Evolutionary conservation across 2,113 vertebrate species (phyloP), one percentile per base, ranked within the genome.

Genomic region (Condylura cristata): DNA sequence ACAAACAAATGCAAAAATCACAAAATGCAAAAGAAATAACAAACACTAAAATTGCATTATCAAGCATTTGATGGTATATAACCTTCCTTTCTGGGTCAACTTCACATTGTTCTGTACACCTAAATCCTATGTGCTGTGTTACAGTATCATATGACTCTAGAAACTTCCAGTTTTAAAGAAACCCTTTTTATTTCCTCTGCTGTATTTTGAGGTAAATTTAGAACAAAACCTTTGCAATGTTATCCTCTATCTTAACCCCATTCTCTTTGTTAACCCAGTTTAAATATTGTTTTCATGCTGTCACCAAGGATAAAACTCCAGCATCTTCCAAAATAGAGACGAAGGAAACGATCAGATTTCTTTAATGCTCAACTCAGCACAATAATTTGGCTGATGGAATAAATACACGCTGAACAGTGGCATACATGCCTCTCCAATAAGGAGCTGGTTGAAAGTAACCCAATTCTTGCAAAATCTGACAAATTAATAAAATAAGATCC

Each of bases 281-380:
- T 61, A 82, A 75, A 89, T 96, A 86, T 79, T 93, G 74, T 94
- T 96, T 90, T 71, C 87, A 90, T 95, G 94, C 72, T 89, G 94
- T 97, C 92, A 71, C 94, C 70, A 96, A 94, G 95, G 96, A 76
- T 75, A 95, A 97, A 96, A 80, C 90, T 94, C 94, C 65, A 76
- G 53, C 87, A 96, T 96, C 95, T 97, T 97, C 88, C 96, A 97
- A 98, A 97, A 97, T 72, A 98, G 95, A 97, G 94, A 94, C 87
- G 76, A 84, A 95, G 93, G 75, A 97, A 97, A 97, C 32, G 46
- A 96, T 97, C 96, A 68, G 53, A 95, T 97, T 97, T 98, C 97
- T 95, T 93, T 93, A 96, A 86, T 72, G 72, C 76, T 96, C 94
- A 91, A 89, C 91, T 78, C 88, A 93, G 96, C 87, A 95, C 61